phyloP scores from a whole-genome alignment of 2,888 invertebrate genomes.

The Drosophila affinis region DNA sequence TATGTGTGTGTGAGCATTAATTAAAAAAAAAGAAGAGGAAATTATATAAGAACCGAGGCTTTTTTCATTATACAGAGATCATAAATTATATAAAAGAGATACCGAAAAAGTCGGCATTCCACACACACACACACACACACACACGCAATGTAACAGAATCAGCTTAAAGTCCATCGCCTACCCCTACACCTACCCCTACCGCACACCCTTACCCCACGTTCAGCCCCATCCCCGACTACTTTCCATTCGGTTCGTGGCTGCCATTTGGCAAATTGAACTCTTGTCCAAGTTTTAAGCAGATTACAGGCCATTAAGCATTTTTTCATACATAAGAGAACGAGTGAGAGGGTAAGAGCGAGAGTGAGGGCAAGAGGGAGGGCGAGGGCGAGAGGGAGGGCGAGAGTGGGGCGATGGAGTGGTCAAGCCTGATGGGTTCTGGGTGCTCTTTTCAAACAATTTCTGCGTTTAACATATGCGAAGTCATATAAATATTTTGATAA shows the following conservation, averaged over 20 bases:
- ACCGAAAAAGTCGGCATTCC: constrained; percentile 27
- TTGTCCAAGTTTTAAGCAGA: constrained; percentile 81
- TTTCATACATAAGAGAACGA: constrained; percentile 39
- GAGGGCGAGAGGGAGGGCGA: neutral
- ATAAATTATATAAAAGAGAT: constrained; percentile 58
- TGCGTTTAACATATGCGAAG: constrained; percentile 73
- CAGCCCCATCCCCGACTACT: neutral
- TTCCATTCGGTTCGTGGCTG: constrained; percentile 33
- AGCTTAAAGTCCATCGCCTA: constrained; percentile 54
- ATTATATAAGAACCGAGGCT: constrained; percentile 54
- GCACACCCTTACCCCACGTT: no score
- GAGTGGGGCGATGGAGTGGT: neutral
- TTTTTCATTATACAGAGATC: constrained; percentile 46
- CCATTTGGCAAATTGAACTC: constrained; percentile 78
- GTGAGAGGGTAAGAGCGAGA: neutral
- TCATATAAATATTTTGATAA: constrained; percentile 81
- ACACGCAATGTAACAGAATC: constrained; percentile 24
- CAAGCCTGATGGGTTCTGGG: constrained; percentile 12
- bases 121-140: constrained; percentile 14
- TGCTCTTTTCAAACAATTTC: constrained; percentile 53
- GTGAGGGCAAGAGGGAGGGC: neutral
- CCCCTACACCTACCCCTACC: neutral
- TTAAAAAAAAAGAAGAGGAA: constrained; percentile 67
- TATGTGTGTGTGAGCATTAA: constrained; percentile 57
- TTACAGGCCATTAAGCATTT: constrained; percentile 80